Evolutionary conservation across 2,797 vertebrate species (phyloP), one percentile per base, ranked within the genome.

Genomic region (Xenops minutus): DNA sequence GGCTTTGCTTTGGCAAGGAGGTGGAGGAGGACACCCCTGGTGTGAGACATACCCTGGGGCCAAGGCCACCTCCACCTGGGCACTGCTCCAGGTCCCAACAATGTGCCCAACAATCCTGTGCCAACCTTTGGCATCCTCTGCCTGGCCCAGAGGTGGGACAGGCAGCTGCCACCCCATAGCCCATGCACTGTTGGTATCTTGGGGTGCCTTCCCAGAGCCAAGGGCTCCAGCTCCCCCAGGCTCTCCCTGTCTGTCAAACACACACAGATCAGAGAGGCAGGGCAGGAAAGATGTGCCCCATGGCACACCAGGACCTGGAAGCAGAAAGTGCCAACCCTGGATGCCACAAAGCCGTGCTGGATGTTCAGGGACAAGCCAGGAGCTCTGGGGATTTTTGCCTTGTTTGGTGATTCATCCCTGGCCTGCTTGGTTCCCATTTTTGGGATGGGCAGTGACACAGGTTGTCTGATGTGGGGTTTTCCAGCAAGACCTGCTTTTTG

Each of bases 131-230:
- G 43, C 61, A 67, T 17, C 34, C 54, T 43, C 66, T 63, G 44
- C 11, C 3, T 7, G 62, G 17, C n/a, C 55, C 26, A 24, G 48
- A 43, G 66, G 18, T 2, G 17, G 27, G 21, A 37, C 43, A 63
- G 29, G 34, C 36, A 51, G 49, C 41, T 82, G 29, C 14, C 54
- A 74, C 30, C 26, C 26, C 22, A n/a, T 13, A 27, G 46, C 7
- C 48, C 3, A 0, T 27, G 27, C 30, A 39, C 34, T 37, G n/a
- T 16, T n/a, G 1, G 1, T 56, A 32, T 26, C 24, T 36, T 37
- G 39, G 52, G 48, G 7, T 48, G 62, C 34, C 30, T 58, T 66
- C 26, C 29, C 32, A 63, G 17, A 29, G 24, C 22, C 56, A 36
- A 41, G n/a, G 32, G 18, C 27, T 48, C 12, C 55, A 29, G 6